Evolutionary conservation across 2,888 invertebrate species (phyloP).

Genomic region (Apocheima hispidaria): DNA sequence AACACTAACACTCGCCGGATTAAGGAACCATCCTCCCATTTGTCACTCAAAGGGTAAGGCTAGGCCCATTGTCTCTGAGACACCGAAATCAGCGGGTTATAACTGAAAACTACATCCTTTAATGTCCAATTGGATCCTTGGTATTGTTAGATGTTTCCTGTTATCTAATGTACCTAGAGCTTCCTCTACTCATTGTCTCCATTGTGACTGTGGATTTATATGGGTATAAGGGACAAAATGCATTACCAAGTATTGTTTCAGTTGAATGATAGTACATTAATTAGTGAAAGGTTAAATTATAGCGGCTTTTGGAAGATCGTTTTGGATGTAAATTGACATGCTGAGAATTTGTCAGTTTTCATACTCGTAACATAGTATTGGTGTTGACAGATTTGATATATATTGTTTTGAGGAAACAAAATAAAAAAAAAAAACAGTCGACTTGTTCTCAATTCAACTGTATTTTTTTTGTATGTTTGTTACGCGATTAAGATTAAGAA

Average conservation of each 20-base stretch:
- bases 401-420: too few species aligned
- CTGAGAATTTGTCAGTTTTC: background rate
- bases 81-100: conserved; percentile 46
- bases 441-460: too few species aligned
- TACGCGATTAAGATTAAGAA: too few species aligned
- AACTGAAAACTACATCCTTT: conserved; percentile 40
- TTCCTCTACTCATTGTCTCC: conserved; percentile 38
- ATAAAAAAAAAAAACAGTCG: too few species aligned
- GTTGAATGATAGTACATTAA: conserved; percentile 29
- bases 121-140: conserved; percentile 40
- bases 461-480: too few species aligned
- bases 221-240: conserved; percentile 33
- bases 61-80: conserved; percentile 67
- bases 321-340: conserved; percentile 6
- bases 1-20: conserved; percentile 62
- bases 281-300: conserved; percentile 19
- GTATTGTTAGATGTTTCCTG: conserved; percentile 41
- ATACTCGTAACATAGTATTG: background rate
- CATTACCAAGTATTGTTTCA: conserved; percentile 33
- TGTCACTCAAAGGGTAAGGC: conserved; percentile 75
- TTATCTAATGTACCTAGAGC: conserved; percentile 39
- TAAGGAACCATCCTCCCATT: conserved; percentile 77
- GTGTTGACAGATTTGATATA: too few species aligned
- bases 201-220: conserved; percentile 34
- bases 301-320: conserved; percentile 14